Conservation (phyloP, 2,888 invertebrate species). For the Thyatira batis region DNA sequence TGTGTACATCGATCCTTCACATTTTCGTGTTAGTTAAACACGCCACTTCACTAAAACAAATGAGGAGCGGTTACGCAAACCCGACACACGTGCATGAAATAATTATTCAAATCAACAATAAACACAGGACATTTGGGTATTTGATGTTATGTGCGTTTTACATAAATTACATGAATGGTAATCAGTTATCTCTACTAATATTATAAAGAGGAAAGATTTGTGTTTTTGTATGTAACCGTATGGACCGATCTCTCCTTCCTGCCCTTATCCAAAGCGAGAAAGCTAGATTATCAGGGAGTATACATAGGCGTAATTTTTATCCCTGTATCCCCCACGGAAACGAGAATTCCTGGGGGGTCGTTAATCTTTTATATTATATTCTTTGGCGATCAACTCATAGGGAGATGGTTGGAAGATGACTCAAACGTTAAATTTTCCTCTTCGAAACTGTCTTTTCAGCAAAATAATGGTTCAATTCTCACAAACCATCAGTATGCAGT, state of each 20-base stretch:
- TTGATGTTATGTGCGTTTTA: neutral
- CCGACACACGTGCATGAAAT: neutral
- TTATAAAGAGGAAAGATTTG: no score
- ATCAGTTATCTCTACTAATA: no score
- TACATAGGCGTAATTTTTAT: no score
- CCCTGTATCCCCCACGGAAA: no score
- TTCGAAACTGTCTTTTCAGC: constrained; percentile 17
- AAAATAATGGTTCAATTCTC: constrained; percentile 7
- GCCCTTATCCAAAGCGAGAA: no score
- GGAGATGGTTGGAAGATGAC: neutral
- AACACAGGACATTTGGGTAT: neutral
- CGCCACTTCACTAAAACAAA: neutral
- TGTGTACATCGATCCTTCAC: neutral
- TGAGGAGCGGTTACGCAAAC: neutral
- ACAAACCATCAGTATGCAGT: constrained; percentile 16
- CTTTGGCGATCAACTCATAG: constrained; percentile 5
- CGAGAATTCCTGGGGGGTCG: no score
- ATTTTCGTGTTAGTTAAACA: neutral
- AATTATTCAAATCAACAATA: neutral
- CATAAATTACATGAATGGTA: constrained; percentile 18
- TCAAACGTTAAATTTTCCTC: constrained; percentile 22
- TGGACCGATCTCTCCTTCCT: no score
- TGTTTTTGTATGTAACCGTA: no score
- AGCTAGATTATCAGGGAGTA: no score
- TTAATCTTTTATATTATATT: no score